Evolutionary conservation across 2,113 vertebrate genomes (phyloP), one percentile per base, ranked within the genome.

Genomic region (Herpailurus yagouaroundi): DNA sequence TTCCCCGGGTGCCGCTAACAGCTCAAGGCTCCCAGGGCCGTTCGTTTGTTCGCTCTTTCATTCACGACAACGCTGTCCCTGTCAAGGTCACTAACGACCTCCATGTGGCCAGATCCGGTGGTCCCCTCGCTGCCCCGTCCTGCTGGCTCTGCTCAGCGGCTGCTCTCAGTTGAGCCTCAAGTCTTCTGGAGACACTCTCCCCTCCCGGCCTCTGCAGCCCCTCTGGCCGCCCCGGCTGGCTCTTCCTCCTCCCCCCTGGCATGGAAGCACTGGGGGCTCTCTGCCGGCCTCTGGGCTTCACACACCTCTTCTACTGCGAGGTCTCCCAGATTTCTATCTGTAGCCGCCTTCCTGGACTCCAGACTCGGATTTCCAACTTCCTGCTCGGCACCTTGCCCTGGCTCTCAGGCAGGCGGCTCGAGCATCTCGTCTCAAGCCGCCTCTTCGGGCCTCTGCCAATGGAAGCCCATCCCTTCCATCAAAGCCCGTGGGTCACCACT

Each of bases 91-190:
- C 50, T 7, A 13, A 50, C 2, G 71, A 57, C 69, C 86, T 64
- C 45, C 41, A 16, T 0, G 19, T 41, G 77, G 48, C 48, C 50
- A 19, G 14, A 80, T 29, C 25, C 3, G 3, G 29, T 0, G 6
- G 64, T 52, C 33, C 57, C 63, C 27, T 88, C 15, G 2, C 8
- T 36, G 52, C 11, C 3, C 29, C 31, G 4, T 11, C 82, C 33
- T 27, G n/a, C 76, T 4, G 21, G 92, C 48, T 48, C 57, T 16
- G 52, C 36, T 38, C 4, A 0, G 55, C 21, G 36, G 68, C 36
- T 48, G 36, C 23, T 50, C 48, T 68, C 5, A 7, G 57, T 33
- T 16, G 73, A 23, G 6, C 38, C 66, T 36, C 23, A 3, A n/a
- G 50, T 55, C 84, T 76, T 25, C 64, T 25, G 60, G 84, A 95